Evolutionary conservation across 1,140 invertebrate genomes (phyloP).

Genomic region (Tyrophagus putrescentiae): DNA sequence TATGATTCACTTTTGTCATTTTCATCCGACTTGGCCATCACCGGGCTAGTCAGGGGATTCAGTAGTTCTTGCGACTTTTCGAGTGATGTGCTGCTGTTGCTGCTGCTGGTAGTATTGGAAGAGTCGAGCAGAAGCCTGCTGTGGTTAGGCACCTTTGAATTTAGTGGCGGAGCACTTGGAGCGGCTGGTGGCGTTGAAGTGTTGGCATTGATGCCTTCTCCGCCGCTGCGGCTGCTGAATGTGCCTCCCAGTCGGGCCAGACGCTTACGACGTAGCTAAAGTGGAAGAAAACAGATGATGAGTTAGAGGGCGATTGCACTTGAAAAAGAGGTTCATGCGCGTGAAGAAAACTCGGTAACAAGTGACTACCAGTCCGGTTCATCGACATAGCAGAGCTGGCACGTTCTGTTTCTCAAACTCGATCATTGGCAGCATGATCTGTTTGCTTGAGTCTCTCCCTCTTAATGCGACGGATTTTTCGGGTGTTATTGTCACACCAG

Average conservation of each 20-base stretch:
- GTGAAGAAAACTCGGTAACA: not conserved
- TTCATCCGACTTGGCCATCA: too few relatives aligned
- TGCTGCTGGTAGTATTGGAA: not conserved
- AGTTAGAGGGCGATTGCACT: conserved; percentile 7
- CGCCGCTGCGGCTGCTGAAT: conserved; percentile 23
- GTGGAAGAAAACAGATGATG: conserved; percentile 26
- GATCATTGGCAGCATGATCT: conserved; percentile 17
- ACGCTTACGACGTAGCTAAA: conserved; percentile 51
- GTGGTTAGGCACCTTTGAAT: not conserved
- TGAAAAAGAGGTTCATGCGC: not conserved
- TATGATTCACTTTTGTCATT: too few relatives aligned
- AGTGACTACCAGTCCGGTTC: not conserved
- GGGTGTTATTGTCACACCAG: too few relatives aligned
- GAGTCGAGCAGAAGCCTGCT: not conserved
- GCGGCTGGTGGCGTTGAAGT: conserved; percentile 11
- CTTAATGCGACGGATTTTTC: too few relatives aligned
- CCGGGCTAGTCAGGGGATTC: too few relatives aligned
- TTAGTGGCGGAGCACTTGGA: conserved; percentile 19
- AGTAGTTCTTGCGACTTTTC: conserved; percentile 24
- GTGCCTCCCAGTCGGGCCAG: conserved; percentile 43
- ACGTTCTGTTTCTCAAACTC: not conserved
- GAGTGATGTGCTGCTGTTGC: conserved; percentile 15
- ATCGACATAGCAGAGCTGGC: not conserved
- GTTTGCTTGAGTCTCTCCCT: too few relatives aligned
- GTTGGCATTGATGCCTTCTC: conserved; percentile 15